A percentile compares a stretch with the other conserved stretches of the same genome.
phyloP scores from a whole-genome alignment of 2,797 vertebrate species.

The Phaenicophaeus curvirostris region DNA sequence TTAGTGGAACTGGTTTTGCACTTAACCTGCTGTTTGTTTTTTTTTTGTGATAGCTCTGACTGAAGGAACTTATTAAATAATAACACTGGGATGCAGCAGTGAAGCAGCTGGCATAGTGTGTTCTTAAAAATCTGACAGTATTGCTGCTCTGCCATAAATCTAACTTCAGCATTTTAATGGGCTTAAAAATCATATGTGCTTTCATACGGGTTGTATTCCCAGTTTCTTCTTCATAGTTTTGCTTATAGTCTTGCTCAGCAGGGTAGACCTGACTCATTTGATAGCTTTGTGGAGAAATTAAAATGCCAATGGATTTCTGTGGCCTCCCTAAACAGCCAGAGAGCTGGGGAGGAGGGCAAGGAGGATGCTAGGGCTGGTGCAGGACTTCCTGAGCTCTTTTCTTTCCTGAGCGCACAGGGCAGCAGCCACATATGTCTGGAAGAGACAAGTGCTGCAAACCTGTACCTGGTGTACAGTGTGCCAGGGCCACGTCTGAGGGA shows the following conservation, averaged over 20 bases:
- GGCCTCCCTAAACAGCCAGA: background rate
- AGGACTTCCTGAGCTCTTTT: background rate
- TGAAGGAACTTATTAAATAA: background rate
- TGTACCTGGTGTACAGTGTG: background rate
- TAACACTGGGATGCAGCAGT: background rate
- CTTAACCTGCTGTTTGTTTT: background rate
- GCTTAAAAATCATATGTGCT: background rate
- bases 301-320: background rate
- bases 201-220: background rate
- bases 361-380: background rate
- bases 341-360: background rate
- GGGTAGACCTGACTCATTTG: background rate
- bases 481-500: background rate
- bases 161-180: background rate
- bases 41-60: background rate
- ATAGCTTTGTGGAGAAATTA: background rate
- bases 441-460: background rate
- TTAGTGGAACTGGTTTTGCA: background rate
- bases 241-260: background rate
- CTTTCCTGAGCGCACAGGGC: background rate
- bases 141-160: background rate
- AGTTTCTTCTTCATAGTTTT: background rate
- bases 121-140: background rate
- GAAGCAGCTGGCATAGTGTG: background rate
- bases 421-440: background rate